These are phyloP conservation scores for Hippoglossus stenolepis DNA, from an alignment of 2,113 vertebrate genomes.

Conservation along the genomic window DNA sequence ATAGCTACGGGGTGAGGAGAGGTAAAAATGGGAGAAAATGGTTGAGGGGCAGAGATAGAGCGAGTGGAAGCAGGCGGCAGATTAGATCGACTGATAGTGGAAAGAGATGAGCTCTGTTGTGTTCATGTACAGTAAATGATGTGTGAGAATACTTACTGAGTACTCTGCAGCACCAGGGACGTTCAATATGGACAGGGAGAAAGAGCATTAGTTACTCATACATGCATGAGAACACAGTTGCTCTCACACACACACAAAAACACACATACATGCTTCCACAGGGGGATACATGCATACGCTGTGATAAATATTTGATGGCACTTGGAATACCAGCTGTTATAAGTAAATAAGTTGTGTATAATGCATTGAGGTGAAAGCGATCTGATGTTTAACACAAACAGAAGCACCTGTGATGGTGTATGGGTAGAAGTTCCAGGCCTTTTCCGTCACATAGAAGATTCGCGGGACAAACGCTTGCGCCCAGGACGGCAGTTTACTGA, in stretches of 20 bases:
- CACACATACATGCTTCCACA: background rate
- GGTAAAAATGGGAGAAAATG: slow-evolving; percentile 38
- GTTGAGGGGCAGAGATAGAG: slow-evolving; percentile 35
- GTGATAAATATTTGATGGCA: slow-evolving; percentile 57
- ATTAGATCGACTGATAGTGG: slow-evolving; percentile 57
- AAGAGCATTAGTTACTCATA: slow-evolving; percentile 63
- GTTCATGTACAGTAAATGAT: slow-evolving; percentile 65
- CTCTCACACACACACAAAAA: slow-evolving; percentile 16
- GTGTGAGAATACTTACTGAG: slow-evolving; percentile 80
- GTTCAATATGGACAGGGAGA: slow-evolving; percentile 56
- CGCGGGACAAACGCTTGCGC: slow-evolving; percentile 79
- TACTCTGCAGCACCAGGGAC: slow-evolving; percentile 78
- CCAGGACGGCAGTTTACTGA: slow-evolving; percentile 85
- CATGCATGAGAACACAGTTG: slow-evolving; percentile 47
- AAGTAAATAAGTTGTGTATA: slow-evolving; percentile 51
- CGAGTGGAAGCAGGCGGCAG: slow-evolving; percentile 21
- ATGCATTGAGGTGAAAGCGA: slow-evolving; percentile 41
- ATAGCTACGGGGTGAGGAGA: slow-evolving; percentile 62
- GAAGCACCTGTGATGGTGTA: slow-evolving; percentile 85
- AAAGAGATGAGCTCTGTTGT: slow-evolving; percentile 50
- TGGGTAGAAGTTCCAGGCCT: slow-evolving; percentile 88
- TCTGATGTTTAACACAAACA: slow-evolving; percentile 39
- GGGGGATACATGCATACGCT: slow-evolving; percentile 9
- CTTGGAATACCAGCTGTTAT: slow-evolving; percentile 46
- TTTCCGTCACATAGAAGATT: slow-evolving; percentile 86